Base-by-base conservation (phyloP, 2,888 invertebrate species). In the Athrips mouffetella region DNA sequence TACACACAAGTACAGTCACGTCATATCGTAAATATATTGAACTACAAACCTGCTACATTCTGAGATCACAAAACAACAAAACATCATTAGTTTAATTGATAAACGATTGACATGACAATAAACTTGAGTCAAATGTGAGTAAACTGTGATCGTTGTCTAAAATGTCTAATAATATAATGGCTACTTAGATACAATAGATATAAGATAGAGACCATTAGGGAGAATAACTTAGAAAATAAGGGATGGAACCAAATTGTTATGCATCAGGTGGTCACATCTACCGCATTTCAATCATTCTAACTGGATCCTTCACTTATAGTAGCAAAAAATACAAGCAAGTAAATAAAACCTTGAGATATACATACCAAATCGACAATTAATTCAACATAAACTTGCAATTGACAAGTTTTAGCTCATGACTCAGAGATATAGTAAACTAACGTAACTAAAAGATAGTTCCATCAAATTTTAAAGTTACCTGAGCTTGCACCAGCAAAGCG, bases 401-500 rank as follows among this genome's bases (percentile, higher is more conserved):
- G 27, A 27, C 27, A 27, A 27, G 27, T n/a, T n/a, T n/a, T 16
- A 37, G 20, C 21, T 35, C 39, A 30, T 39, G 51, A 57, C 56
- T 59, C 57, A 55, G 47, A 53, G 30, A 47, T 50, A 50, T 48
- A 45, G 55, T 48, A 44, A 44, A 42, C 13, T 15, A 41, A 42
- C 41, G 13, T 50, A 44, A 46, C 16, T 33, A 41, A 29, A 42
- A 42, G 35, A 41, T 46, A 33, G 11, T 47, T 50, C 48, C 47
- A 46, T 46, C 41, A 40, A 48, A 47, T 29, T 42, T 48, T 35
- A 33, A 44, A 46, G 30, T 64, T 79, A 86, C 85, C 84, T 86
- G 85, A 56, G 83, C 77, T 47, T 60, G 61, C 49, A 69, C 70
- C 63, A 81, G 70, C 64, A 86, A 66, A 51, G 67, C 62, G 67